phyloP scores from a whole-genome alignment of 2,888 invertebrate species.

The Monoplex corrugatus region DNA sequence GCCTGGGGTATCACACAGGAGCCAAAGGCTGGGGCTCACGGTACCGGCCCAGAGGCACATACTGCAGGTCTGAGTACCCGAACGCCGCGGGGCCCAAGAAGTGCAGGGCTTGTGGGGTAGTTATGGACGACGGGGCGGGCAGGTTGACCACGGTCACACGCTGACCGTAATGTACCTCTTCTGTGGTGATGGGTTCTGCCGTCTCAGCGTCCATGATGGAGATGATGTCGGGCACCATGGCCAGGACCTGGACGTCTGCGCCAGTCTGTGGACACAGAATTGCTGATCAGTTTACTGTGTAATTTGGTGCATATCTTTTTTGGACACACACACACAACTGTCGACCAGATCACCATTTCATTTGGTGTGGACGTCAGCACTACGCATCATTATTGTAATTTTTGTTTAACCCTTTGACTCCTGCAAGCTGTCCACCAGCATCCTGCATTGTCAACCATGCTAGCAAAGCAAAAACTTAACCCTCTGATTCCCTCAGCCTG shows the following conservation, averaged over 20 bases:
- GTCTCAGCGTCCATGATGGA: slow-evolving; percentile 72
- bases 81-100: slow-evolving; percentile 74
- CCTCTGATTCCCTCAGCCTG: too few species aligned
- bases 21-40: neutral
- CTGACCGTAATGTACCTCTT: slow-evolving; percentile 74
- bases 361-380: too few species aligned
- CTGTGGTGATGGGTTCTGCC: slow-evolving; percentile 74
- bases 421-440: too few species aligned
- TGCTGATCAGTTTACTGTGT: neutral
- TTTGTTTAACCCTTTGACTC: too few species aligned
- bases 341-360: too few species aligned
- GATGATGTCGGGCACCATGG: slow-evolving; percentile 75
- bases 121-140: slow-evolving; percentile 65
- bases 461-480: too few species aligned
- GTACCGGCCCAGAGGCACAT: slow-evolving; percentile 21
- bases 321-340: too few species aligned
- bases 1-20: neutral
- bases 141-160: slow-evolving; percentile 72
- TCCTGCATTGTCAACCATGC: too few species aligned
- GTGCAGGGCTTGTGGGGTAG: slow-evolving; percentile 64
- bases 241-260: slow-evolving; percentile 59
- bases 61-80: slow-evolving; percentile 59
- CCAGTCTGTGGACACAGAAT: neutral
- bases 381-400: too few species aligned
- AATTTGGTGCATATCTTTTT: too few species aligned